Conservation (phyloP, 2,888 invertebrate species). For the Girardia tigrina region DNA sequence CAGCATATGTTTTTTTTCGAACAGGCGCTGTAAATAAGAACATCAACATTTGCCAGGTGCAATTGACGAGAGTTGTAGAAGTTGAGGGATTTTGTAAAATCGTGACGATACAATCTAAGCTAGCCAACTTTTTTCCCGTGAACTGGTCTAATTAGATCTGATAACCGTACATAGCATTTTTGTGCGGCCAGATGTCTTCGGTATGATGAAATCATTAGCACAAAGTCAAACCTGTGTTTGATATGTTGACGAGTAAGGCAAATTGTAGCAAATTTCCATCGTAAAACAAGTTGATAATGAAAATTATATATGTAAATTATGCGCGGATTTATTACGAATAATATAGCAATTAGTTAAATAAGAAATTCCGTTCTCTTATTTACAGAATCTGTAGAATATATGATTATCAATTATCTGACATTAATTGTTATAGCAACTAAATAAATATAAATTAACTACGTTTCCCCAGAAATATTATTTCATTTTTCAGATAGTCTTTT, state of each 20-base stretch:
- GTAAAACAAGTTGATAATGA: slow-evolving; percentile 5
- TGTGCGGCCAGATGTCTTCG: neutral
- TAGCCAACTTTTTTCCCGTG: neutral
- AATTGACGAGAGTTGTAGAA: neutral
- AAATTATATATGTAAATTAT: too few relatives aligned
- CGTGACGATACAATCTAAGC: neutral
- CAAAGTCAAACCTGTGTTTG: neutral
- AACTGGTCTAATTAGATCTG: slow-evolving; percentile 23
- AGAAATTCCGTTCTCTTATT: too few relatives aligned
- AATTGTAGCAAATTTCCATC: neutral
- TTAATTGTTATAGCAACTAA: too few relatives aligned
- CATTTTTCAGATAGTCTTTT: too few relatives aligned
- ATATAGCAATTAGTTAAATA: too few relatives aligned
- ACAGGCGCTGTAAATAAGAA: slow-evolving; percentile 19
- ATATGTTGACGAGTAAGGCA: neutral
- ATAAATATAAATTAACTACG: too few relatives aligned
- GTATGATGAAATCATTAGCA: slow-evolving; percentile 19
- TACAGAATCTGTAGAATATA: too few relatives aligned
- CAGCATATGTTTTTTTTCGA: neutral
- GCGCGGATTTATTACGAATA: too few relatives aligned
- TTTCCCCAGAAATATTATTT: too few relatives aligned
- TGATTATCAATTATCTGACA: too few relatives aligned
- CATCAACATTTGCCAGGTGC: slow-evolving; percentile 23
- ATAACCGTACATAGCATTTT: slow-evolving; percentile 5
- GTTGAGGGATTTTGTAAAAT: neutral